phyloP scores from a whole-genome alignment of 2,797 vertebrate species.

The Sitta carolinensis region DNA sequence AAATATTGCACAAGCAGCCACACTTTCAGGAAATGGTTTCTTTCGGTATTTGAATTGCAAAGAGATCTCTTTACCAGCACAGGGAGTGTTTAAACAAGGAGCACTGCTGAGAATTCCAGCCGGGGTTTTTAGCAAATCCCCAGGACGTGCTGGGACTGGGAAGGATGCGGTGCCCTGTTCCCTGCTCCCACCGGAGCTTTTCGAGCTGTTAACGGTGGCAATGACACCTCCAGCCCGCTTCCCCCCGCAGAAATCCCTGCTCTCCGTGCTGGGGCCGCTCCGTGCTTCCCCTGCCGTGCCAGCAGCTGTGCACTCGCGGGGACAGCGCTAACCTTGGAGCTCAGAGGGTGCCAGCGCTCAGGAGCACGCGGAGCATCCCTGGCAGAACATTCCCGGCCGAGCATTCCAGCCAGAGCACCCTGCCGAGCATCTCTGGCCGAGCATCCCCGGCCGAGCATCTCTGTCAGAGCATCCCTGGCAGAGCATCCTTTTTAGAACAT shows the following conservation, averaged over 20 bases:
- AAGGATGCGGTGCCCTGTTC: fast-evolving
- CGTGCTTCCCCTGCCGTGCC: fast-evolving
- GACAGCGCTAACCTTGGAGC: neutral
- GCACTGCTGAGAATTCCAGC: neutral
- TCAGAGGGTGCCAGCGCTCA: fast-evolving
- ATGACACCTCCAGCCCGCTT: fast-evolving
- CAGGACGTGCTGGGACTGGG: neutral
- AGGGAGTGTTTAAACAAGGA: neutral
- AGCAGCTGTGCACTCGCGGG: fast-evolving
- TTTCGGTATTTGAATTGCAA: neutral
- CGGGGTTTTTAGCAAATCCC: neutral
- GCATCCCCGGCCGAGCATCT: fast-evolving
- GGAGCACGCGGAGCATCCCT: neutral
- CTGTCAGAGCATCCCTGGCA: fast-evolving
- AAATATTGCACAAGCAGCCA: neutral
- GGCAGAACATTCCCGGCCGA: fast-evolving
- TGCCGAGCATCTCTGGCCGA: fast-evolving
- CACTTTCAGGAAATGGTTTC: neutral
- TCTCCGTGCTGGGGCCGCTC: neutral
- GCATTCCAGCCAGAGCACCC: fast-evolving
- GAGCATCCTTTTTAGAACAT: no score
- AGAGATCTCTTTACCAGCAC: neutral
- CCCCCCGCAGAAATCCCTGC: fast-evolving
- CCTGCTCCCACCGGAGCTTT: fast-evolving
- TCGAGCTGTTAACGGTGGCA: fast-evolving